Conservation (phyloP, 2,797 vertebrate genomes). For the Emydoidea blandingii region DNA sequence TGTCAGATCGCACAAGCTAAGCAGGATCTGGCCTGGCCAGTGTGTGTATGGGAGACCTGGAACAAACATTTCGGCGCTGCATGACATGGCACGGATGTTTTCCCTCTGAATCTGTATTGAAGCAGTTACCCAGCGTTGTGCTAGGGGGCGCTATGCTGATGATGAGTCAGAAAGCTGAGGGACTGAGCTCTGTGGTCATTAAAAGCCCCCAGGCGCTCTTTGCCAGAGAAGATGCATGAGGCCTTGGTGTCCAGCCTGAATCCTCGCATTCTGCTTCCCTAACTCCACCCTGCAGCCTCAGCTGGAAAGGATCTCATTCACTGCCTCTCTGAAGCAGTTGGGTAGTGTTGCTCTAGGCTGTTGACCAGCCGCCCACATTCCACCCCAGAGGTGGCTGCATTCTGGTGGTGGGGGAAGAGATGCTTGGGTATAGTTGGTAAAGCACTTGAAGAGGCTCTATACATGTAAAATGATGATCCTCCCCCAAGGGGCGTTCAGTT, state of each 20-base stretch:
- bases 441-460: background rate
- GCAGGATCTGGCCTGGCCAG: background rate
- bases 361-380: background rate
- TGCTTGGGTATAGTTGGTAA: background rate
- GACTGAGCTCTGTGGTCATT: background rate
- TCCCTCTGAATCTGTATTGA: no score
- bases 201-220: background rate
- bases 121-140: background rate
- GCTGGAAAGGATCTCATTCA: background rate
- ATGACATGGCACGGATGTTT: no score
- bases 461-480: background rate
- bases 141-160: no score
- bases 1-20: background rate
- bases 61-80: no score
- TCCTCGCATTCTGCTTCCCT: background rate
- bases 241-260: background rate
- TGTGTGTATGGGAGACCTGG: background rate
- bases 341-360: background rate
- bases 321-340: background rate
- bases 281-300: background rate
- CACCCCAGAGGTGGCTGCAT: background rate
- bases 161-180: background rate
- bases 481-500: fast-evolving
- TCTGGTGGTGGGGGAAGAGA: background rate
- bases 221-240: background rate